These are phyloP conservation scores for Ondatra zibethicus DNA, from an alignment of 2,113 vertebrate genomes.

Conservation along the genomic window DNA sequence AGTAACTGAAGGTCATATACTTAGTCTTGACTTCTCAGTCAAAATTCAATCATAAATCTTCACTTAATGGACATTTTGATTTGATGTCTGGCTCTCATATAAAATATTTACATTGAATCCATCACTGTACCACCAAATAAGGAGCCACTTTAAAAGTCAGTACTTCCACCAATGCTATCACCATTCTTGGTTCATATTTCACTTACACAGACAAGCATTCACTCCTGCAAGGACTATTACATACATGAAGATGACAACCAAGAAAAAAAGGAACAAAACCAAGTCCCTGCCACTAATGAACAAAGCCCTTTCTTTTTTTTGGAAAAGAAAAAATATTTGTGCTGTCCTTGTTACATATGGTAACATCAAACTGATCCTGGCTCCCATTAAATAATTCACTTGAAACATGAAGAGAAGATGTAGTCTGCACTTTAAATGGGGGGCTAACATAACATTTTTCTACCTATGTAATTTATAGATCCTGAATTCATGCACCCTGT, in stretches of 20 bases:
- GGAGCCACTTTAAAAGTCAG: background rate
- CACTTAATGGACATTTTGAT: background rate
- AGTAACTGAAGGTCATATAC: background rate
- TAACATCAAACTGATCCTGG: too few species aligned
- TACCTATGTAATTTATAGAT: too few species aligned
- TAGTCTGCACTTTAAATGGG: too few species aligned
- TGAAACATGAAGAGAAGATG: too few species aligned
- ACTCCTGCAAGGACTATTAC: background rate
- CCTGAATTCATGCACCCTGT: too few species aligned
- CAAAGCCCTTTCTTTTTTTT: too few species aligned
- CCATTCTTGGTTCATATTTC: background rate
- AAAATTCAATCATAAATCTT: background rate
- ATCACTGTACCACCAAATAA: background rate
- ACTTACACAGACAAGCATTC: background rate
- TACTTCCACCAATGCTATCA: background rate
- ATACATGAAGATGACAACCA: background rate
- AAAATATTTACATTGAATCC: constrained; percentile 27
- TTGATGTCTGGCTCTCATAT: background rate
- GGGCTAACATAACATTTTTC: too few species aligned
- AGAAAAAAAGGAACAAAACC: background rate
- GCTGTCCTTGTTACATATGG: too few species aligned
- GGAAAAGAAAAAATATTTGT: too few species aligned
- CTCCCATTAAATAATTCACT: too few species aligned
- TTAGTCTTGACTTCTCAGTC: background rate
- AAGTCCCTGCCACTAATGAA: background rate